A percentile compares a stretch with the other conserved stretches of the same genome.
These are phyloP conservation scores for Urophycis tenuis DNA, from an alignment of 2,797 vertebrate genomes.

Conservation along the genomic window DNA sequence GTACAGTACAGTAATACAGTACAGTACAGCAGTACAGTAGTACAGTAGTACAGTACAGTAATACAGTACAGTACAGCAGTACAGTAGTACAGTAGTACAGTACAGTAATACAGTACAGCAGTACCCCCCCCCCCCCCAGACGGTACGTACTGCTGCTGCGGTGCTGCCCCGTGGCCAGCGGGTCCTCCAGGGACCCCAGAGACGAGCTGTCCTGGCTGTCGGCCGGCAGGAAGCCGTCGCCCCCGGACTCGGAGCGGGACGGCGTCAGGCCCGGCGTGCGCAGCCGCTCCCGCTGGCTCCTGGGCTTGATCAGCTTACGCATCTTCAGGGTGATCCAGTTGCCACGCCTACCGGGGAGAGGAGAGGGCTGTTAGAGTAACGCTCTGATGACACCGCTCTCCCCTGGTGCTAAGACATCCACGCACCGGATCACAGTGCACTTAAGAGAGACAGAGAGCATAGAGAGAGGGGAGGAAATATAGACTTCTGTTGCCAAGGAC, in stretches of 20 bases:
- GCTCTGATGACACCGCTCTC: too few species aligned
- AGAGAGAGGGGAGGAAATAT: neutral
- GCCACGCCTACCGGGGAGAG: conserved; percentile 73
- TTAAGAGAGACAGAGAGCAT: neutral
- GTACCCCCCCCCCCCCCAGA: conserved; percentile 40
- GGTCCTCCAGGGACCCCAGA: conserved; percentile 94
- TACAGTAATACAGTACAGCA: too few species aligned
- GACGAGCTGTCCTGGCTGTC: conserved; percentile 98
- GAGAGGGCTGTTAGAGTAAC: neutral
- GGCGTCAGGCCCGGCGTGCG: conserved; percentile 87
- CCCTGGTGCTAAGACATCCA: neutral
- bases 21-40: too few species aligned
- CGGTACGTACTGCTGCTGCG: conserved; percentile 84
- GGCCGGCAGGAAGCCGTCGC: conserved; percentile 80
- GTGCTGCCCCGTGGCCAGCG: conserved; percentile 67
- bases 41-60: too few species aligned
- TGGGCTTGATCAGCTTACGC: conserved; percentile 95
- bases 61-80: too few species aligned
- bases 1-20: too few species aligned
- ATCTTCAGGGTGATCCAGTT: conserved; percentile 99
- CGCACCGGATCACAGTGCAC: neutral
- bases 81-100: too few species aligned
- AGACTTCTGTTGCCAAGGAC: neutral
- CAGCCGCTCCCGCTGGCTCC: conserved; percentile 83
- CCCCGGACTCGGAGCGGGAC: conserved; percentile 86